These are phyloP conservation scores for Drosophila kikkawai DNA, from an alignment of 1,140 invertebrate species.

Conservation along the genomic window DNA sequence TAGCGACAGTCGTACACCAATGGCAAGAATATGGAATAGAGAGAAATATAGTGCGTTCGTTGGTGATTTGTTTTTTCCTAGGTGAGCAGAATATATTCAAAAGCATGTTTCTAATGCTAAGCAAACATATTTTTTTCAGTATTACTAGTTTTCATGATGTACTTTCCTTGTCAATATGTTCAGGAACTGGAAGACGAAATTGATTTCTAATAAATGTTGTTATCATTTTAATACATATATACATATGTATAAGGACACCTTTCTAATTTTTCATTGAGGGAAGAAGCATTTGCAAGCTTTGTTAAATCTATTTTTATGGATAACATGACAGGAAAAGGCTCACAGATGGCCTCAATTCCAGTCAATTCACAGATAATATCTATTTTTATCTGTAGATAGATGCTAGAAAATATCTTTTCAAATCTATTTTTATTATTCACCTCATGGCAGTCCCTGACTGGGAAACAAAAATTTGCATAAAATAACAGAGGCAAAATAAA, in stretches of 20 bases:
- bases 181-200: not conserved
- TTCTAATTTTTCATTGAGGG: not conserved
- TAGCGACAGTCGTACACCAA: not conserved
- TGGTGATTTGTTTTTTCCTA: not conserved
- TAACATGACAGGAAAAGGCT: not conserved
- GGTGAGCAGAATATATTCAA: not conserved
- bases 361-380: not conserved
- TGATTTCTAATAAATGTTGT: not conserved
- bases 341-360: not conserved
- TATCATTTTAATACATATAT: too few relatives aligned
- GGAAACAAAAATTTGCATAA: slow-evolving; percentile 65
- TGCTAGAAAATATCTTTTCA: not conserved
- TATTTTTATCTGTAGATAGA: not conserved
- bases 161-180: slow-evolving; percentile 9
- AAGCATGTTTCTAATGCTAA: not conserved
- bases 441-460: slow-evolving; percentile 12
- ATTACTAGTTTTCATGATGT: slow-evolving; percentile 3
- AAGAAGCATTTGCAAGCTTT: not conserved
- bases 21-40: too few relatives aligned
- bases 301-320: too few relatives aligned
- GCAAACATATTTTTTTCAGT: not conserved
- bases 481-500: slow-evolving; percentile 67
- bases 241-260: not conserved
- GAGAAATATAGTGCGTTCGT: not conserved
- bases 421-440: slow-evolving; percentile 6